Conservation (phyloP, 64 coral and sea anemone species). For the Actinia tenebrosa region DNA sequence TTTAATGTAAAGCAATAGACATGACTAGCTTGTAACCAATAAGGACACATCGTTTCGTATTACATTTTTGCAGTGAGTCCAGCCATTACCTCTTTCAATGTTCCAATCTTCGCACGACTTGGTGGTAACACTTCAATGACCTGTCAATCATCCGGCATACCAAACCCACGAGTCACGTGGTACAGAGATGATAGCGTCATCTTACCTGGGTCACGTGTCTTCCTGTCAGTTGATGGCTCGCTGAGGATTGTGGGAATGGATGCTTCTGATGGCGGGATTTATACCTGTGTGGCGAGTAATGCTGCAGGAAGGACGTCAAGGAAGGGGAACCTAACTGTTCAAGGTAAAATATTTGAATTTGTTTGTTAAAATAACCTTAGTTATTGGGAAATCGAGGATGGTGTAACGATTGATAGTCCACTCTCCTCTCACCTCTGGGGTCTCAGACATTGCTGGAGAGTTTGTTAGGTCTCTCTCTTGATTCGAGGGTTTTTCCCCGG, state of each 20-base stretch:
- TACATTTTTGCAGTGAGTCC: conserved; percentile 48
- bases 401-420: too few species aligned
- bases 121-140: conserved; percentile 39
- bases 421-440: too few species aligned
- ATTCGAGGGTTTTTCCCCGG: too few species aligned
- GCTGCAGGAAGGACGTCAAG: conserved; percentile 37
- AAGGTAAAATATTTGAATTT: conserved; percentile 49
- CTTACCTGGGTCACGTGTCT: conserved; percentile 12
- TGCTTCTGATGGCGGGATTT: conserved; percentile 48
- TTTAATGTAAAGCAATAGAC: neutral
- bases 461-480: too few species aligned
- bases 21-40: too few species aligned
- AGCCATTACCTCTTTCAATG: conserved; percentile 45
- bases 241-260: conserved; percentile 27
- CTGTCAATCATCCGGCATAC: conserved; percentile 58
- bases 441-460: too few species aligned
- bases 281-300: conserved; percentile 65
- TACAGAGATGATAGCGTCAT: conserved; percentile 16
- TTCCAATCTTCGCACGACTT: conserved; percentile 42
- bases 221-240: neutral
- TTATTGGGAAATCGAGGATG: neutral
- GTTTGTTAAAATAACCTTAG: neutral
- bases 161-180: conserved; percentile 67
- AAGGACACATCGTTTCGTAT: neutral
- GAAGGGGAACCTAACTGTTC: conserved; percentile 63